A percentile compares a stretch with the other conserved stretches of the same genome.
These are phyloP conservation scores for Gymnoscopelus braueri DNA, from an alignment of 2,797 vertebrate genomes.

Conservation along the genomic window DNA sequence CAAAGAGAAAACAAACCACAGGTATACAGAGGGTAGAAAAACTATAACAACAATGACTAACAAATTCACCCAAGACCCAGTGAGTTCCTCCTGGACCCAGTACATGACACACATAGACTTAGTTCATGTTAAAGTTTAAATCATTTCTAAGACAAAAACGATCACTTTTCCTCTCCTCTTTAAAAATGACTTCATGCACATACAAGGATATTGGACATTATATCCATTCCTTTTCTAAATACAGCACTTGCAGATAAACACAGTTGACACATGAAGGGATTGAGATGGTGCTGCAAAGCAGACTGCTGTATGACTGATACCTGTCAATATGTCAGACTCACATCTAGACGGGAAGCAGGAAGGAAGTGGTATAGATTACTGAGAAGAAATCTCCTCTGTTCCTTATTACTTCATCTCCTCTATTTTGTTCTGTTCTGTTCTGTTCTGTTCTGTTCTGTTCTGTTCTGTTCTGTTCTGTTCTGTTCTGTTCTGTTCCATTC, in stretches of 20 bases:
- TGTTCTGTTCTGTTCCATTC: not conserved
- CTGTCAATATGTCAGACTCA: conserved; percentile 73
- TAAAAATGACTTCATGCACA: not conserved
- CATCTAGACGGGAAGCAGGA: not conserved
- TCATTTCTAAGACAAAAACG: not conserved
- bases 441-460: not conserved
- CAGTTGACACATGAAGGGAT: not conserved
- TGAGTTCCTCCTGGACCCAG: too few species aligned
- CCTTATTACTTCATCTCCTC: not conserved
- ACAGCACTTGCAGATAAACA: not conserved
- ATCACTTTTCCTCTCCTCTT: not conserved
- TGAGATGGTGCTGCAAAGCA: conserved; percentile 75
- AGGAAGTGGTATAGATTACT: conserved; percentile 81
- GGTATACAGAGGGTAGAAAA: too few species aligned
- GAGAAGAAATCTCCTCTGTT: conserved; percentile 42
- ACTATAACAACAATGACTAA: too few species aligned
- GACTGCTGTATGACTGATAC: conserved; percentile 83
- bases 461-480: not conserved
- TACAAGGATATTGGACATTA: not conserved
- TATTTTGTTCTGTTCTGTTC: not conserved
- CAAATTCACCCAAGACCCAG: too few species aligned
- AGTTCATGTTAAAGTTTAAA: too few species aligned
- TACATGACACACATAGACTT: too few species aligned
- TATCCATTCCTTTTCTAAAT: not conserved
- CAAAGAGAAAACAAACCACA: too few species aligned